Base-by-base conservation (phyloP, 2,113 vertebrate genomes). In the Rhea americana region DNA sequence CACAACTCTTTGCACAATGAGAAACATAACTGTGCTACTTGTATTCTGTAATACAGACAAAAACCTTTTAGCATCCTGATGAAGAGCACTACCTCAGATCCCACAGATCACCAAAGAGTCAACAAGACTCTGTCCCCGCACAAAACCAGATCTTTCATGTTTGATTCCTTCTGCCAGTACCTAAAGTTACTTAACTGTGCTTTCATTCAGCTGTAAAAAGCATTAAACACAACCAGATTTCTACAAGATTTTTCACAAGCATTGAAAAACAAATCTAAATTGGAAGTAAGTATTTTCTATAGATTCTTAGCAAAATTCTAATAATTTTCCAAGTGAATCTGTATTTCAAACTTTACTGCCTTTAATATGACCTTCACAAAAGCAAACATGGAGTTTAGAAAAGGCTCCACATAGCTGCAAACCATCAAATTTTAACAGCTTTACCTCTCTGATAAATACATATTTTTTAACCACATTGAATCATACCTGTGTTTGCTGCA, bases 401-500 rank as follows among this genome's bases (percentile, higher is more conserved):
- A 39, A 39, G 66, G 63, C 32, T 77, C 51, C 47, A 30, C 55
- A 11, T 1, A 8, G 0, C 5, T 15, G 26, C n/a, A 50, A 43
- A 17, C 4, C 3, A 28, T 32, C 9, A 18, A 73, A 82, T 47
- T 51, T 24, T 14, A 37, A 70, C 28, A 87, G 47, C 32, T 88
- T 74, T 47, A 45, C 32, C 76, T 55, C 76, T 79, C 78, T 41
- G 13, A 9, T 37, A 50, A 93, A 35, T 8, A n/a, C 39, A 77
- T 18, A 45, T 6, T 22, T 26, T 22, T 16, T 13, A 79, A 82
- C 7, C 28, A 65, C 78, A 75, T 35, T 65, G 94, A 91, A 93
- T 61, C 96, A 70, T 97, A 96, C 97, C 97, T 94, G 96, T 3
- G 39, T 81, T 76, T 56, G 68, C 85, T 95, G 85, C 94, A 71